Conservation (phyloP, 2,797 vertebrate genomes). For the Calcarius lapponicus region DNA sequence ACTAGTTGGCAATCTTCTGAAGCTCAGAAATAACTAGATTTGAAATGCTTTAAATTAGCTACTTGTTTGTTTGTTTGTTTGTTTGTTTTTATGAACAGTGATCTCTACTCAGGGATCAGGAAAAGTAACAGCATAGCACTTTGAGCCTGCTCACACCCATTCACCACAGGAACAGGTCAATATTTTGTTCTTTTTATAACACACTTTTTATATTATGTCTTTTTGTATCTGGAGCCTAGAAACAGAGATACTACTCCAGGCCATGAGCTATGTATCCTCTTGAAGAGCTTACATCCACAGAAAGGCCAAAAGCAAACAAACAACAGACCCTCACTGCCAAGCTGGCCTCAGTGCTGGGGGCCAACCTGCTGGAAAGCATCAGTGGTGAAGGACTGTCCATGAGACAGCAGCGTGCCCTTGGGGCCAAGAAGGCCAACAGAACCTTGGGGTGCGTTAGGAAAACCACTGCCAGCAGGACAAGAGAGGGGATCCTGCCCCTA, state of each 20-base stretch:
- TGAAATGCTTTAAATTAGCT: conserved; percentile 5
- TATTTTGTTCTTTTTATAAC: conserved; percentile 56
- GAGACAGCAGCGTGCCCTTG: background rate
- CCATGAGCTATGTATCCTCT: background rate
- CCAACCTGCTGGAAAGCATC: background rate
- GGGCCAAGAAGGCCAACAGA: background rate
- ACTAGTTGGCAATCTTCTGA: background rate
- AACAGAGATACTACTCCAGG: background rate
- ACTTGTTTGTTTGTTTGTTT: background rate
- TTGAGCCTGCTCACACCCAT: background rate
- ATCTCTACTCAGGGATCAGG: background rate
- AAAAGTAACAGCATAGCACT: background rate
- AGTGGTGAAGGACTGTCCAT: background rate
- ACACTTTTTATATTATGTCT: background rate
- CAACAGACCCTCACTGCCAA: background rate
- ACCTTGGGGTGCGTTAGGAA: background rate
- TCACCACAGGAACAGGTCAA: conserved; percentile 49
- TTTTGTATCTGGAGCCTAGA: background rate
- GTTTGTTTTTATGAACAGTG: background rate
- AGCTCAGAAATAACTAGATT: background rate
- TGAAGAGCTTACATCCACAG: background rate
- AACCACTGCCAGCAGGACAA: background rate
- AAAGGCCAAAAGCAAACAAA: background rate
- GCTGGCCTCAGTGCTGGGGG: background rate
- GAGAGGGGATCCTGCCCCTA: background rate